Base-by-base conservation (phyloP, 1,140 invertebrate species). In the Drosophila persimilis region DNA sequence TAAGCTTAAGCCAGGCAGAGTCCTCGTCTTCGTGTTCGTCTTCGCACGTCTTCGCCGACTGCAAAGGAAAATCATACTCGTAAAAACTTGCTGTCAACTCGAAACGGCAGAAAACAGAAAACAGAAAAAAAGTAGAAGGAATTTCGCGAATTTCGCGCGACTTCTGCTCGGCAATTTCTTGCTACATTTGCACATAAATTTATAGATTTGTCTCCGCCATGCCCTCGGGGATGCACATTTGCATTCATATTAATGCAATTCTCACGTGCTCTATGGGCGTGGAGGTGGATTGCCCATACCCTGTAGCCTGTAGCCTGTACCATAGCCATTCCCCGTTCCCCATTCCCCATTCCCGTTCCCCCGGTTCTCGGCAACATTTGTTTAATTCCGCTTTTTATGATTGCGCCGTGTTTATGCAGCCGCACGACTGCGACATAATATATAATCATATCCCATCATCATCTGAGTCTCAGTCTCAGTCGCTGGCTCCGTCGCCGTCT, bases 191-290 rank as follows among this genome's bases (percentile, higher is more conserved):
- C 78, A 76, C 83, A 88, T 88, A 88, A 88, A 88, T 88, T 88
- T 83, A 79, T 88, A 81, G 83, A 78, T 80, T 80, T 89, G 43
- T 31, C 51, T 29, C 46, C 24, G 8, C 13, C 2, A 5, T 3
- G 8, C n/a, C 9, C 13, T 17, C 29, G 29, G 47, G 48, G 29
- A 52, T 62, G 41, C 46, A 53, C 74, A 85, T 89, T 86, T 89
- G 75, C 77, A 78, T 86, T 81, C 77, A 81, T 89, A 85, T 89
- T 89, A 89, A 85, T 88, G 83, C 85, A 89, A 85, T 89, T 89
- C 85, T 89, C 85, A 89, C 85, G 85, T 89, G 85, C 78, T 89
- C 85, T 52, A 48, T 53, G 41, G 46, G 59, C 53, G 8, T 31
- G 31, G 29, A 31, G 29, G 29, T 31, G 29, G 7, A 26, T 5